Base-by-base conservation (phyloP, 1,140 invertebrate species). In the Achatina immaculata region DNA sequence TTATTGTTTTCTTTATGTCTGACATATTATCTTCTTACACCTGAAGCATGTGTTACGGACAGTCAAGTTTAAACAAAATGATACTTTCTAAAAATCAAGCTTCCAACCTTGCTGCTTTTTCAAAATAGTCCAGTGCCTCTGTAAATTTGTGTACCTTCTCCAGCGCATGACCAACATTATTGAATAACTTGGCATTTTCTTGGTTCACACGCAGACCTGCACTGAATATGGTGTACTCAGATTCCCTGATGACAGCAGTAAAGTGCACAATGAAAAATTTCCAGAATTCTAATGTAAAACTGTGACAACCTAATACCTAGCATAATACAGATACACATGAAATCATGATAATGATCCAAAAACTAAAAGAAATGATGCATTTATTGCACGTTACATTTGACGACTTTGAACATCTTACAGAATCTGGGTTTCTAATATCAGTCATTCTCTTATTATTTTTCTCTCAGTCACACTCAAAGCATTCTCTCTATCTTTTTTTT, bases 161-260 rank as follows among this genome's bases (percentile, higher is more conserved):
- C 68, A 98, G 92, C 0, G 97, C 96, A 90, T 98, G 97, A 0
- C 97, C 98, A 0, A 99, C 97, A 91, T 99, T 99, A 91, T 99
- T 99, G 92, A 97, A 98, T 1, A 99, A 92, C 91, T 99, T 99
- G 2, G 97, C 97, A 92, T 99, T 99, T 58, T 94, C 93, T 81
- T 95, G 95, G 88, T 98, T 98, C 3, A 98, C 96, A 90, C 95
- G 95, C 40, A 99, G 92, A 19, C 87, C 90, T 19, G 97, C 95
- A 93, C 96, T 96, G 89, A 98, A 99, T 86, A 99, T 95, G 19
- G 95, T 94, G 87, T 98, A 97, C 91, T 99, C 97, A 78, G 95
- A 95, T 87, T 95, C 93, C 92, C 92, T 92, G 85, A 48, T 87
- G 85, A 80, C n/a, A 62, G 58, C 16, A 62, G 28, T 31, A 0